Evolutionary conservation across 2,113 vertebrate species (phyloP).

Genomic region (Fukomys damarensis): DNA sequence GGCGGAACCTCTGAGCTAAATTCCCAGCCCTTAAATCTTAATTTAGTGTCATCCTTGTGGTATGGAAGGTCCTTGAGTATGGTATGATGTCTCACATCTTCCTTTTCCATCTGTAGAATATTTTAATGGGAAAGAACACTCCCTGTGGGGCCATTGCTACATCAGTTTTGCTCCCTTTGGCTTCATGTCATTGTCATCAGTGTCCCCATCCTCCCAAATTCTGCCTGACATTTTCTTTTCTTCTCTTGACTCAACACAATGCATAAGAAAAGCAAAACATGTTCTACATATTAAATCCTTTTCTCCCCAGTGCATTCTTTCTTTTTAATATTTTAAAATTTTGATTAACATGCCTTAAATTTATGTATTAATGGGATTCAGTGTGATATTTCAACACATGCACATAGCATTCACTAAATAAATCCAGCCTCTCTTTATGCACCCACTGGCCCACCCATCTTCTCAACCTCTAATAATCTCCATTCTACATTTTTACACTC

Average conservation of each 20-base stretch:
- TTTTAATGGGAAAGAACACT: background rate
- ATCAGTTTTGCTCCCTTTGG: background rate
- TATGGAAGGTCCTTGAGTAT: background rate
- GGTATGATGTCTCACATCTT: background rate
- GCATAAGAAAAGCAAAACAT: background rate
- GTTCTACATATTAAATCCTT: background rate
- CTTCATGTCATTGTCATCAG: background rate
- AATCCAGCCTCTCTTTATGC: background rate
- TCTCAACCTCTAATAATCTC: background rate
- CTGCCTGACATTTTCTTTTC: background rate
- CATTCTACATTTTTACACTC: background rate
- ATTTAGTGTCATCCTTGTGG: background rate
- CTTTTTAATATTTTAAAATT: background rate
- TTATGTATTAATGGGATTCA: background rate
- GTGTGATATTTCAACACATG: background rate
- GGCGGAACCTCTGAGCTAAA: too few relatives aligned
- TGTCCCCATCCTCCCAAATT: background rate
- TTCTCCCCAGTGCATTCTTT: background rate
- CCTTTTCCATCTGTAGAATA: background rate
- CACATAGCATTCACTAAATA: background rate
- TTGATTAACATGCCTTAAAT: background rate
- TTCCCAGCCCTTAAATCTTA: too few relatives aligned
- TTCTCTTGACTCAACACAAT: background rate
- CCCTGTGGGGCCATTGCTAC: background rate
- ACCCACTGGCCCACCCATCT: too few relatives aligned